Base-by-base conservation (phyloP, 2,888 invertebrate genomes). In the Phengaris arion region DNA sequence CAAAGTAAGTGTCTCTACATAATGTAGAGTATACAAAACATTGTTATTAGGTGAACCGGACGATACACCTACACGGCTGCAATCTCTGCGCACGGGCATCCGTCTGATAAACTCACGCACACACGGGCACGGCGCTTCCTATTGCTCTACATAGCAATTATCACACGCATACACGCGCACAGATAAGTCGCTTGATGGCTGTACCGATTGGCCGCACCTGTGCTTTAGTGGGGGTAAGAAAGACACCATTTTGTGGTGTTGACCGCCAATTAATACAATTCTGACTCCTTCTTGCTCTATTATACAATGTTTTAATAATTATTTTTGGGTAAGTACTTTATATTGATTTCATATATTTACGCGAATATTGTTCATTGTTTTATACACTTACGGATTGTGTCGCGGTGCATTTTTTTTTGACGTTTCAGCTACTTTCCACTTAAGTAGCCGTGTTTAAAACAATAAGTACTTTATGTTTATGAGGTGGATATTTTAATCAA, bases 151-250 rank as follows among this genome's bases (percentile, higher is more conserved):
- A 85, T 82, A 86, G 86, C 83, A 87, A 89, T 88, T 88, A 88
- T 86, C 85, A 79, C 81, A 81, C 85, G 80, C 87, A 85, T 87
- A 84, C 85, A 82, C 78, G 78, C 80, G 77, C 76, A 77, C 48
- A 77, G 80, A 80, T 80, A 82, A 82, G 81, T 81, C 78, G 79
- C 48, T 59, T 77, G 77, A 85, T 87, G 84, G 86, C 84, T 80
- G 85, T 79, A 85, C 82, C 84, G 89, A 89, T 89, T 90, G 90
- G 90, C 82, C 85, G 83, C 90, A 90, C 90, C 89, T 90, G 90
- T 84, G 85, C 70, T 54, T 68, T 80, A 77, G 76, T 77, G 76
- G 77, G 77, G 75, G 75, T 75, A 70, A 77, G 79, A 79, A 78
- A 82, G 82, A 80, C 85, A 84, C 85, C 85, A 85, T 86, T 83